Percentiles rank a stretch among this genome's conserved stretches.
Evolutionary conservation across 1,140 invertebrate species (phyloP).

Genomic region (Zaprionus ghesquierei): DNA sequence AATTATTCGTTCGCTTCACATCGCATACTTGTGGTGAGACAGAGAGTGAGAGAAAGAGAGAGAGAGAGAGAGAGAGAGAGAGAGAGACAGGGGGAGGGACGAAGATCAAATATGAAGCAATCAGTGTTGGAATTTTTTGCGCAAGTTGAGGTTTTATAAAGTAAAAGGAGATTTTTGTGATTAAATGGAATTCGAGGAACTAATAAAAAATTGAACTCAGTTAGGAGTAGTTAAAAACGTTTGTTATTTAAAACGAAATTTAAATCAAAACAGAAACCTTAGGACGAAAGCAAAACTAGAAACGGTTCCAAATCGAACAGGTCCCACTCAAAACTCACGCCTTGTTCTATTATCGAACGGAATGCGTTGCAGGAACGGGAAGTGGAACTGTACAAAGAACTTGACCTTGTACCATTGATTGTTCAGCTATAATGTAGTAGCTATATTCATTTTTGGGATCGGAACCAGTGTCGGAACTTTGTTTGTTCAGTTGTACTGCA

Average conservation of each 20-base stretch:
- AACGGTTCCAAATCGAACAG: neutral
- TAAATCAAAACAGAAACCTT: neutral
- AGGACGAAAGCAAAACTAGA: neutral
- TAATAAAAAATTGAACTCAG: neutral
- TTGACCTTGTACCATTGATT: too few relatives aligned
- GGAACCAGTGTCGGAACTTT: too few relatives aligned
- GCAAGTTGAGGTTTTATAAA: neutral
- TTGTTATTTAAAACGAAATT: neutral
- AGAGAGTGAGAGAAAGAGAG: too few relatives aligned
- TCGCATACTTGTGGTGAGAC: slow-evolving; percentile 1
- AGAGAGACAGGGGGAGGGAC: too few relatives aligned
- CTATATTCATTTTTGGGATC: too few relatives aligned
- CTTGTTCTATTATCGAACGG: too few relatives aligned
- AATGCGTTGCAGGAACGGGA: too few relatives aligned
- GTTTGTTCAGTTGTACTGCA: too few relatives aligned
- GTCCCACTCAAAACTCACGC: neutral
- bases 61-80: too few relatives aligned
- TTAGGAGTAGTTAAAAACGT: neutral
- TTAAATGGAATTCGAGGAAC: neutral
- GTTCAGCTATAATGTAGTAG: too few relatives aligned
- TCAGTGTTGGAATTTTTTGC: slow-evolving; percentile 5
- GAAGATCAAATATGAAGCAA: slow-evolving; percentile 3
- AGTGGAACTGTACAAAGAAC: too few relatives aligned
- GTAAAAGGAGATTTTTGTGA: neutral
- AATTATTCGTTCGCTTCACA: slow-evolving; percentile 29